Percentiles rank a stretch among this genome's conserved stretches.
Conservation (phyloP, 2,888 invertebrate genomes). For the Machimus rusticus region DNA sequence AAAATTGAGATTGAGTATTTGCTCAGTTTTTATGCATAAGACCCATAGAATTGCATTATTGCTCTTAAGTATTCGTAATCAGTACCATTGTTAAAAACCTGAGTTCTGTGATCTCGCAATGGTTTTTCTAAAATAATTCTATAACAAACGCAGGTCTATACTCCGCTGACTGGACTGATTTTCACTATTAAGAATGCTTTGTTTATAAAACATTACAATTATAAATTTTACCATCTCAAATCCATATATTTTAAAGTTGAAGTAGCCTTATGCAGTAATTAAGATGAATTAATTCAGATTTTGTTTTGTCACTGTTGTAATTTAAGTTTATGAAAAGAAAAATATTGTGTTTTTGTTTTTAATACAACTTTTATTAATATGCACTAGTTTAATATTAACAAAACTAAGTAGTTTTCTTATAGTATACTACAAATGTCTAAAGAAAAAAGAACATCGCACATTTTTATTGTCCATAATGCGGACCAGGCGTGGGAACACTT, state of each 20-base stretch:
- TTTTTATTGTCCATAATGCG: constrained; percentile 64
- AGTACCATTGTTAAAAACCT: neutral
- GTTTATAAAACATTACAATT: no score
- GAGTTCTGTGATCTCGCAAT: neutral
- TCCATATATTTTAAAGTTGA: no score
- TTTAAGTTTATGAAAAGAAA: neutral
- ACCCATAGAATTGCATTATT: no score
- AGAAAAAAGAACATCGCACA: neutral
- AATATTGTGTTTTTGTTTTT: neutral
- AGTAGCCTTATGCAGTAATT: neutral
- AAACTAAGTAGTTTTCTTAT: neutral
- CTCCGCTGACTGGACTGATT: no score
- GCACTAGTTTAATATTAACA: neutral
- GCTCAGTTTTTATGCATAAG: no score
- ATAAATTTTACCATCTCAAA: no score
- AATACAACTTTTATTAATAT: neutral
- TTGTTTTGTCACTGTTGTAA: neutral
- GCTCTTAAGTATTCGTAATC: no score
- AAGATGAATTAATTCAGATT: neutral
- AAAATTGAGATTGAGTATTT: no score
- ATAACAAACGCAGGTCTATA: no score
- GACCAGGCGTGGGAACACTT: constrained; percentile 84
- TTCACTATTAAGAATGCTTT: no score
- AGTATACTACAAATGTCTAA: neutral
- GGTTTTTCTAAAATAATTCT: neutral